phyloP scores from a whole-genome alignment of 2,797 vertebrate species.

The Anniella stebbinsi region DNA sequence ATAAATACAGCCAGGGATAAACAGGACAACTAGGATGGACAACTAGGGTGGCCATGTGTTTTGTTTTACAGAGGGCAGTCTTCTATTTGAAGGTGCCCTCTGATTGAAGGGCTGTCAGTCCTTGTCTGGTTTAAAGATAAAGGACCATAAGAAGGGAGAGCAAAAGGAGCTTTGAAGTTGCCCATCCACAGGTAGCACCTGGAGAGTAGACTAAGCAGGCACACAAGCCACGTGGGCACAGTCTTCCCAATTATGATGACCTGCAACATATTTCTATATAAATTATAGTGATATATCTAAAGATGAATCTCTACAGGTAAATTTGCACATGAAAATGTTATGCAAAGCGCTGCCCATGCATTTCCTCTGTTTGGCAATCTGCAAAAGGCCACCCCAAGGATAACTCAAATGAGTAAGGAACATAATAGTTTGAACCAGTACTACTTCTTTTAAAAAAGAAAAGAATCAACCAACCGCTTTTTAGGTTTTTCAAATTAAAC shows the following conservation, averaged over 20 bases:
- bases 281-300: background rate
- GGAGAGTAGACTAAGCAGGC: background rate
- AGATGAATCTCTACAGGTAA: background rate
- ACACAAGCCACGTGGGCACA: background rate
- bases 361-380: background rate
- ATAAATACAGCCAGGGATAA: background rate
- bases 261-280: background rate
- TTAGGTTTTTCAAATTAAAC: constrained; percentile 51
- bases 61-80: background rate
- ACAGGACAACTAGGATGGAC: background rate
- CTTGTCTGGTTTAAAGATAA: too few species aligned
- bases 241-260: background rate
- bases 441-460: constrained; percentile 13
- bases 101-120: background rate
- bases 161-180: background rate
- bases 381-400: background rate
- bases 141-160: background rate
- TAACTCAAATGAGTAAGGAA: background rate
- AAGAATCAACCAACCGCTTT: constrained; percentile 1
- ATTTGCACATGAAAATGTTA: background rate
- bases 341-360: background rate
- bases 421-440: background rate
- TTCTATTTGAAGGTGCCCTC: background rate
- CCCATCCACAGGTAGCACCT: background rate
- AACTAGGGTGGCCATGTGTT: background rate